Evolutionary conservation across 2,888 invertebrate genomes (phyloP).

Genomic region (Melieria omissa): DNA sequence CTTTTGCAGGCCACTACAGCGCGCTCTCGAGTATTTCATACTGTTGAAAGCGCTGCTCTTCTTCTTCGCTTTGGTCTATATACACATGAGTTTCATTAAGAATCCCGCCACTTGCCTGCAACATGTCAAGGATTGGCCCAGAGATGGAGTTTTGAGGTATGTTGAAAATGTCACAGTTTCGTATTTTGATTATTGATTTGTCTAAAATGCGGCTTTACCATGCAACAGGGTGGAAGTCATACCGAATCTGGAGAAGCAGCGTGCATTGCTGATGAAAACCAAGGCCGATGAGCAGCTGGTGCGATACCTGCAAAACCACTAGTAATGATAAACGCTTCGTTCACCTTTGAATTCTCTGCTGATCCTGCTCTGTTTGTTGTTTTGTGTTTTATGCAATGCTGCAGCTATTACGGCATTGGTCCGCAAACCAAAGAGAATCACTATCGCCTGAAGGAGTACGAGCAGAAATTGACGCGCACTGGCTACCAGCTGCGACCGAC

Average conservation of each 20-base stretch:
- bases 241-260: constrained; percentile 58
- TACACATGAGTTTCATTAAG: constrained; percentile 93
- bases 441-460: constrained; percentile 52
- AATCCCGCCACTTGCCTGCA: constrained; percentile 93
- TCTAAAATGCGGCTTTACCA: background rate
- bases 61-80: constrained; percentile 91
- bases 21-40: constrained; percentile 61
- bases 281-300: constrained; percentile 55
- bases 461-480: constrained; percentile 47
- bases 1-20: constrained; percentile 55
- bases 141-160: constrained; percentile 85
- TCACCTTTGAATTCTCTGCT: background rate
- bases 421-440: constrained; percentile 59
- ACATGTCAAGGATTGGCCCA: constrained; percentile 91
- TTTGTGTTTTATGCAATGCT: background rate
- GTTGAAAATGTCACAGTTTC: constrained; percentile 6
- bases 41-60: constrained; percentile 79
- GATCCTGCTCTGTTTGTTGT: background rate
- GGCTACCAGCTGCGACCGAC: constrained; percentile 54
- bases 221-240: constrained; percentile 62
- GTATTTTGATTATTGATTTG: background rate
- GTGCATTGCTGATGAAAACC: constrained; percentile 52
- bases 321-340: constrained; percentile 49
- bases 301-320: constrained; percentile 52
- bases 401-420: constrained; percentile 59